These are phyloP conservation scores for Numenius arquata DNA, from an alignment of 2,113 vertebrate species.

Conservation along the genomic window DNA sequence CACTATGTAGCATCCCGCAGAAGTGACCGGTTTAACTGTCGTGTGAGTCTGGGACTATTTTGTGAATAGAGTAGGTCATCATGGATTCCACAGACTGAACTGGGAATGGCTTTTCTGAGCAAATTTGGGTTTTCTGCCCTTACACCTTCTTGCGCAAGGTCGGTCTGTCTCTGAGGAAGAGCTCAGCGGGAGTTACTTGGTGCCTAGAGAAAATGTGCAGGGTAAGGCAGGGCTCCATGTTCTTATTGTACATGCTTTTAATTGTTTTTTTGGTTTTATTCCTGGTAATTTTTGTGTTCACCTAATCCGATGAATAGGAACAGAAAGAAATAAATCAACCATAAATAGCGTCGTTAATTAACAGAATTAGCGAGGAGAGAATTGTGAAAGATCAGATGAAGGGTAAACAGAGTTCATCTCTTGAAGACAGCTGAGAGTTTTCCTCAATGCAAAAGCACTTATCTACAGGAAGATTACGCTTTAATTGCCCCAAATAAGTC, in stretches of 20 bases:
- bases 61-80: neutral
- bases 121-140: neutral
- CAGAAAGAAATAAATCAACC: constrained; percentile 2
- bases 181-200: neutral
- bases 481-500: constrained; percentile 48
- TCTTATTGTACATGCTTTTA: neutral
- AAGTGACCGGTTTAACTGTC: neutral
- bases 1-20: neutral
- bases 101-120: neutral
- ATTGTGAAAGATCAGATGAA: neutral
- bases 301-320: neutral
- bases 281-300: neutral
- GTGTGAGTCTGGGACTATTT: neutral
- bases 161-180: neutral
- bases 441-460: constrained; percentile 3
- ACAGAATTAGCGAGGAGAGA: neutral
- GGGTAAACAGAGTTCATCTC: constrained; percentile 10
- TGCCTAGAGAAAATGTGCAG: neutral
- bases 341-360: constrained; percentile 11
- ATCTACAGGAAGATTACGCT: neutral
- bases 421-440: neutral
- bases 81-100: neutral
- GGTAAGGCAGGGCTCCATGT: neutral
- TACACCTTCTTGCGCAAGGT: neutral
- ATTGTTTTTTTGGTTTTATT: neutral